A percentile compares a stretch with the other conserved stretches of the same genome.
These are phyloP conservation scores for Acanthopleura granulata DNA, from an alignment of 2,888 invertebrate species.

Conservation along the genomic window DNA sequence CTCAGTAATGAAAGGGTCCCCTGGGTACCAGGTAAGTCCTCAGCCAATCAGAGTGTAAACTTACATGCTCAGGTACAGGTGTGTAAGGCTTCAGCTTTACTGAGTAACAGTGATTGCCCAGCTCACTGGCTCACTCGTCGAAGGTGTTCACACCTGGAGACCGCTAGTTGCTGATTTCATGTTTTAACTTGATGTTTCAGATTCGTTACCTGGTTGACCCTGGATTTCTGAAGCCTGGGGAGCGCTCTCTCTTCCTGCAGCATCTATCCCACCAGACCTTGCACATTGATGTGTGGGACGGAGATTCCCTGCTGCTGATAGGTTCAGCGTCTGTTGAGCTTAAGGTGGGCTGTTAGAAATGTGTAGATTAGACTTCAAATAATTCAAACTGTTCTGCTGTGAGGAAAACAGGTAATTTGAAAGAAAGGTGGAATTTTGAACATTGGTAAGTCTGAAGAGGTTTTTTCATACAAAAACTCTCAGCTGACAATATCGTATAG, in stretches of 20 bases:
- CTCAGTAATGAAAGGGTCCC: slow-evolving; percentile 58
- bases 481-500: too few species aligned
- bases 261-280: slow-evolving; percentile 68
- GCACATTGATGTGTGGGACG: slow-evolving; percentile 72
- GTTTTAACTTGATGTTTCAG: slow-evolving; percentile 41
- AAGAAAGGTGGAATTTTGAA: too few species aligned
- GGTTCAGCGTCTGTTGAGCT: slow-evolving; percentile 70
- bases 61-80: too few species aligned
- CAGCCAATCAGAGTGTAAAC: too few species aligned
- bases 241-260: slow-evolving; percentile 66
- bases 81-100: too few species aligned
- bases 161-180: background rate
- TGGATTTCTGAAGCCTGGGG: slow-evolving; percentile 67
- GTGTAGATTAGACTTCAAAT: too few species aligned
- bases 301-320: slow-evolving; percentile 70
- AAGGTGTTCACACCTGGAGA: background rate
- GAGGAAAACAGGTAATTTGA: too few species aligned
- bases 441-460: too few species aligned
- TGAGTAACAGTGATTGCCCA: too few species aligned
- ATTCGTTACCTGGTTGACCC: slow-evolving; percentile 69
- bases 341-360: slow-evolving; percentile 60
- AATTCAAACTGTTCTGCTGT: too few species aligned
- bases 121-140: background rate
- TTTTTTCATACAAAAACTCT: too few species aligned
- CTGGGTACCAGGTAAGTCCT: slow-evolving; percentile 67